Conservation (phyloP, 2,797 vertebrate genomes). For the Gymnoscopelus braueri region DNA sequence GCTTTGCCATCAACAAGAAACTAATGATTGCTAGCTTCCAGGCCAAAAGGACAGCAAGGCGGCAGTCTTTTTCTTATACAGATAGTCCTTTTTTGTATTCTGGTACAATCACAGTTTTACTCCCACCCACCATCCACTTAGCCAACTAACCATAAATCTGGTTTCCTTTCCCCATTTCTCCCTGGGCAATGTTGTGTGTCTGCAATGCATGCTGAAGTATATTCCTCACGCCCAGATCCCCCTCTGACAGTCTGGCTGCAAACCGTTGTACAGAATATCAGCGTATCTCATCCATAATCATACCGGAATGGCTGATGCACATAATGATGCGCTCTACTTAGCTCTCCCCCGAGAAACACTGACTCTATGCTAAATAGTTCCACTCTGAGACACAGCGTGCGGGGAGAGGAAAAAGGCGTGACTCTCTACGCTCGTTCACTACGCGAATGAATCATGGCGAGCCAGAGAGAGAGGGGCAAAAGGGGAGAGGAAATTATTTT, state of each 20-base stretch:
- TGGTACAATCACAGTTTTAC: too few relatives aligned
- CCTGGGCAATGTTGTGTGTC: not conserved
- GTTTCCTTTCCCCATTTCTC: not conserved
- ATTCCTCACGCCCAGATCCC: not conserved
- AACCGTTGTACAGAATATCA: constrained; percentile 25
- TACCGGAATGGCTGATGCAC: constrained; percentile 45
- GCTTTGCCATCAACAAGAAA: too few relatives aligned
- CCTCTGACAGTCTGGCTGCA: constrained; percentile 23
- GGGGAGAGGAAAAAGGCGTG: constrained; percentile 3
- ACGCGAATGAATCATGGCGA: not conserved
- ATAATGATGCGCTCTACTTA: constrained; percentile 55
- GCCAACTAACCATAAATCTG: too few relatives aligned
- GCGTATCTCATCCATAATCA: constrained; percentile 32
- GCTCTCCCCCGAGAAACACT: constrained; percentile 47
- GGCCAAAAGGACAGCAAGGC: constrained; percentile 14
- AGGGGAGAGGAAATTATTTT: not conserved
- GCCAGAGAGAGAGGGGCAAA: not conserved
- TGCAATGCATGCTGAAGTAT: not conserved
- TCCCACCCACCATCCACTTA: too few relatives aligned
- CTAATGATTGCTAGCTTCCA: not conserved
- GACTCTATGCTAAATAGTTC: constrained; percentile 40
- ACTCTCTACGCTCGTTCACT: not conserved
- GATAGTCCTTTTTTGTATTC: not conserved
- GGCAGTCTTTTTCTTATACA: constrained; percentile 9
- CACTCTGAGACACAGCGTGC: constrained; percentile 26